Evolutionary conservation across 2,888 invertebrate genomes (phyloP), one percentile per base, ranked within the genome.

Genomic region (Drosophila histrio): DNA sequence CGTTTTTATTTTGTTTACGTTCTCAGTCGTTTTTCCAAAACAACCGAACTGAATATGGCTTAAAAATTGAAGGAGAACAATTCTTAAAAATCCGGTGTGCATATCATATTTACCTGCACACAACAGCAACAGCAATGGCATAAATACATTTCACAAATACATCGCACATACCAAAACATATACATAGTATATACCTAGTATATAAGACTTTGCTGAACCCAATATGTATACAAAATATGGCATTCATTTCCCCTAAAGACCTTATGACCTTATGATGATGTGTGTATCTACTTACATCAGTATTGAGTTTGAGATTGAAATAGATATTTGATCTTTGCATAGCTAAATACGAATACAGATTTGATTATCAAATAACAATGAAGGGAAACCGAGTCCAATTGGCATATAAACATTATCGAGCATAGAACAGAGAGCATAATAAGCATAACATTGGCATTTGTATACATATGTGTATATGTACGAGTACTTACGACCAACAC

Each of bases 371-470:
- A 19, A 15, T 15, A 7, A 17, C 0, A 32, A 13, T n/a, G n/a
- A 13, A 6, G 2, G 32, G 7, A 43, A 43, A 9, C 9, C 41
- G 44, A 26, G n/a, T 39, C 7, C 2, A 38, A 44, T 44, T 28
- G 44, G 44, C 44, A 44, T 17, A 9, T 1, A 24, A 41, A 13
- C 8, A 21, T n/a, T 30, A 8, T 28, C 2, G 19, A 30, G 11
- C n/a, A 24, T 22, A 30, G 34, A 58, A 53, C 30, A 30, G 30
- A 64, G 24, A 32, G 49, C 26, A 66, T 30, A 46, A 13, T 39
- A n/a, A 59, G 50, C 61, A 50, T 49, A 52, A 56, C 49, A 74
- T 80, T 80, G 79, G 81, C 74, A 80, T 68, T 73, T 21, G 8
- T 43, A 13, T 30, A 17, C 24, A 34, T 24, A 34, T 28, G 32